phyloP scores from a whole-genome alignment of 2,113 vertebrate genomes.

The Bufo bufo region DNA sequence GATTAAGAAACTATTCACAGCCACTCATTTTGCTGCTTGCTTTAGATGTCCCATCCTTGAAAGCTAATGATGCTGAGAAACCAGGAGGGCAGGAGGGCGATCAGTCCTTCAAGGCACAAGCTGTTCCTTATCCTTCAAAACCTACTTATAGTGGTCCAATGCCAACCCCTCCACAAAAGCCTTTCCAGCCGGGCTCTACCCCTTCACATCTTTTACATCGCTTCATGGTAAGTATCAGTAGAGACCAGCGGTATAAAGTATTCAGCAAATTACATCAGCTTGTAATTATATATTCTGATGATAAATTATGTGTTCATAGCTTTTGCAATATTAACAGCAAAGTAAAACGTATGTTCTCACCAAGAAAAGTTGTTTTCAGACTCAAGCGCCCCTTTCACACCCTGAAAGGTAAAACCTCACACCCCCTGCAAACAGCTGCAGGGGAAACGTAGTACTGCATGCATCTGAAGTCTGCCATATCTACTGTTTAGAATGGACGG shows the following conservation, averaged over 20 bases:
- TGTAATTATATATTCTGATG: neutral
- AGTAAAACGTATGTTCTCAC: neutral
- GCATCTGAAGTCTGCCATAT: no score
- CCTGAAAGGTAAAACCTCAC: no score
- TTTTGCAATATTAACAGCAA: neutral
- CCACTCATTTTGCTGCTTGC: neutral
- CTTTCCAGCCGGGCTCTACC: constrained; percentile 92
- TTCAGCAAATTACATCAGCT: neutral
- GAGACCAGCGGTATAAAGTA: neutral
- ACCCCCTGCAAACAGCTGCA: neutral
- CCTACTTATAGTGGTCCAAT: constrained; percentile 84
- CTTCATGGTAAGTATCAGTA: constrained; percentile 83
- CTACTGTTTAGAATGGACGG: no score
- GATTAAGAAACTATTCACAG: neutral
- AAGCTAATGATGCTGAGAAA: constrained; percentile 64
- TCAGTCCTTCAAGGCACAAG: constrained; percentile 61
- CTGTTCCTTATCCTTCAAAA: constrained; percentile 65
- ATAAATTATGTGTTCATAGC: no score
- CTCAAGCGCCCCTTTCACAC: no score
- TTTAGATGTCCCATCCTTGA: constrained; percentile 81
- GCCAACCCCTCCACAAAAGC: constrained; percentile 87
- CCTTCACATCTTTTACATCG: constrained; percentile 89
- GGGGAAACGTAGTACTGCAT: neutral
- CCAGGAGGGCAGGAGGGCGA: constrained; percentile 64
- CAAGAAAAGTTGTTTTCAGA: neutral